phyloP scores from a whole-genome alignment of 2,888 invertebrate species.

The Itoplectis maculator region DNA sequence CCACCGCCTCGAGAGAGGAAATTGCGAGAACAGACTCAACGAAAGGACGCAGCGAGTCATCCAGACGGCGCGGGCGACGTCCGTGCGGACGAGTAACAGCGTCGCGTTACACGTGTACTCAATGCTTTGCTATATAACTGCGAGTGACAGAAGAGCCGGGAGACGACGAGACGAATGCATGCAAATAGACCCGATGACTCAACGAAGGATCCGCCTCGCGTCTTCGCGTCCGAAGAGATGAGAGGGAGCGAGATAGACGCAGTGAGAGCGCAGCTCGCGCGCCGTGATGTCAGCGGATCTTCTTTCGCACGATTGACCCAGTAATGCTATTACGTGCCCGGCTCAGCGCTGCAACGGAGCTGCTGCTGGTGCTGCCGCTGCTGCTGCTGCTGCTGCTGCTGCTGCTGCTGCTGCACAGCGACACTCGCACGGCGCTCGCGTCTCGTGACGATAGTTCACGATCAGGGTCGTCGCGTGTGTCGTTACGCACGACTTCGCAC shows the following conservation, averaged over 20 bases:
- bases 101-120: conserved; percentile 4
- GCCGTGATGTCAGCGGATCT: conserved; percentile 50
- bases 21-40: not conserved
- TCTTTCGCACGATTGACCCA: conserved; percentile 61
- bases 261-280: conserved; percentile 13
- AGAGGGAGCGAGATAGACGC: conserved; percentile 3
- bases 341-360: not conserved
- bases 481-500: conserved; percentile 46
- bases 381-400: too few relatives aligned
- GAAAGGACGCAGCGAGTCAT: not conserved
- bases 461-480: conserved; percentile 52
- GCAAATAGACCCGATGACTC: conserved; percentile 63
- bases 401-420: conserved; percentile 13
- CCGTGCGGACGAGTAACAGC: not conserved
- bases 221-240: too few relatives aligned
- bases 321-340: conserved; percentile 46
- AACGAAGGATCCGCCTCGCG: conserved; percentile 7
- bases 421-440: conserved; percentile 7
- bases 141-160: conserved; percentile 32
- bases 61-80: not conserved
- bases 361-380: too few relatives aligned
- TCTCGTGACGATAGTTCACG: conserved; percentile 50
- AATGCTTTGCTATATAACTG: conserved; percentile 8
- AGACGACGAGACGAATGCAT: conserved; percentile 52
- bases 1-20: not conserved